Conservation (phyloP, 2,888 invertebrate genomes). For the Conomelus anceps region DNA sequence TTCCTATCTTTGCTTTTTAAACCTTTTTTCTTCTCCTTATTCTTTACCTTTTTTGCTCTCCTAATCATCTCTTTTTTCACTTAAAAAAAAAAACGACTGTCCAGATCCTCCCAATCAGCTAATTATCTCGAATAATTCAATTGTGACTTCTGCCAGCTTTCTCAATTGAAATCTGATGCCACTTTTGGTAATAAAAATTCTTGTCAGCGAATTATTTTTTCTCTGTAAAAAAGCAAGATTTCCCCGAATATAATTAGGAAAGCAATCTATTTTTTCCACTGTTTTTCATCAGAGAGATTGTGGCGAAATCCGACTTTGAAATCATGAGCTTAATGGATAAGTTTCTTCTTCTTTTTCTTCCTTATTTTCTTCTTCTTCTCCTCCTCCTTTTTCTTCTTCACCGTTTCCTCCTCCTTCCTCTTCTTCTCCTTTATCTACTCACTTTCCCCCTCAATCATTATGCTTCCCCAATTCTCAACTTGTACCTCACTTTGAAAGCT, state of each 20-base stretch:
- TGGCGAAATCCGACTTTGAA: not conserved
- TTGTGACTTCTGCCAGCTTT: not conserved
- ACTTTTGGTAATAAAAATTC: not conserved
- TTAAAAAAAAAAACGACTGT: too few relatives aligned
- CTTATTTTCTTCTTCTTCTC: too few relatives aligned
- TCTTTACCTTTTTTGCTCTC: too few relatives aligned
- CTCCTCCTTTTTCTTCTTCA: too few relatives aligned
- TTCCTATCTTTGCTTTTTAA: too few relatives aligned
- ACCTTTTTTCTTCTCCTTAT: too few relatives aligned
- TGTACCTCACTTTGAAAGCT: too few relatives aligned
- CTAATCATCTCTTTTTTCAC: too few relatives aligned
- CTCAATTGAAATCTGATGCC: not conserved
- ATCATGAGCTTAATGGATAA: not conserved
- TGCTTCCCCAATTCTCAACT: too few relatives aligned
- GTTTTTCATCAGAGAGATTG: not conserved
- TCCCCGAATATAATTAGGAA: not conserved
- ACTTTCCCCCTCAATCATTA: too few relatives aligned
- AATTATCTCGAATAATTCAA: not conserved
- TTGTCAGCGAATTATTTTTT: not conserved
- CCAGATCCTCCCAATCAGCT: not conserved
- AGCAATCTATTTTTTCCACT: not conserved
- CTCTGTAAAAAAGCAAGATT: not conserved
- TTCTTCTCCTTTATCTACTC: too few relatives aligned
- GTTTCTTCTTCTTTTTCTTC: not conserved
- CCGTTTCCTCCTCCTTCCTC: too few relatives aligned